phyloP scores from a whole-genome alignment of 2,797 vertebrate species.

The Staurois parvus region DNA sequence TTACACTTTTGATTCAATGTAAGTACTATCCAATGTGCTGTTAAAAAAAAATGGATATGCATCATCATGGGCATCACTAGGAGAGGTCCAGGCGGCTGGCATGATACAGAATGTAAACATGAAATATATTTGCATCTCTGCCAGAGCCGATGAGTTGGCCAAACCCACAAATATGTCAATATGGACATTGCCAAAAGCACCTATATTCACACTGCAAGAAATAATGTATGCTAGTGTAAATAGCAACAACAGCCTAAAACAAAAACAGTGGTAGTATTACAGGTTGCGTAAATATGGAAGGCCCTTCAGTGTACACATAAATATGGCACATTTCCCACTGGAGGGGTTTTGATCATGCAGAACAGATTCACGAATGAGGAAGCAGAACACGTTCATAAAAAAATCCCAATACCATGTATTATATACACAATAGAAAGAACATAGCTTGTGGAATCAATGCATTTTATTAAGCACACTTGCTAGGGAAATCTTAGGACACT shows the following conservation, averaged over 20 bases:
- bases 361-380: background rate
- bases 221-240: background rate
- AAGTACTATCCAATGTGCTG: no score
- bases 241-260: background rate
- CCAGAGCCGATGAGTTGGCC: no score
- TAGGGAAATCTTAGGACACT: constrained; percentile 20
- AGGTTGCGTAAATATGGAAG: background rate
- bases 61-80: no score
- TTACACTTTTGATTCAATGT: no score
- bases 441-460: background rate
- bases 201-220: background rate
- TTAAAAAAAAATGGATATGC: no score
- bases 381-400: background rate
- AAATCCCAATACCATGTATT: background rate
- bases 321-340: background rate
- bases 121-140: no score
- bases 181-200: background rate
- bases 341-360: background rate
- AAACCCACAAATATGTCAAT: background rate
- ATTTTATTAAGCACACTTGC: background rate
- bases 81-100: no score
- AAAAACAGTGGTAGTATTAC: background rate
- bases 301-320: background rate
- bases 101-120: no score
- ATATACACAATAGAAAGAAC: background rate